Evolutionary conservation across 2,888 invertebrate species (phyloP), one percentile per base, ranked within the genome.

Genomic region (Pheosia gnoma): DNA sequence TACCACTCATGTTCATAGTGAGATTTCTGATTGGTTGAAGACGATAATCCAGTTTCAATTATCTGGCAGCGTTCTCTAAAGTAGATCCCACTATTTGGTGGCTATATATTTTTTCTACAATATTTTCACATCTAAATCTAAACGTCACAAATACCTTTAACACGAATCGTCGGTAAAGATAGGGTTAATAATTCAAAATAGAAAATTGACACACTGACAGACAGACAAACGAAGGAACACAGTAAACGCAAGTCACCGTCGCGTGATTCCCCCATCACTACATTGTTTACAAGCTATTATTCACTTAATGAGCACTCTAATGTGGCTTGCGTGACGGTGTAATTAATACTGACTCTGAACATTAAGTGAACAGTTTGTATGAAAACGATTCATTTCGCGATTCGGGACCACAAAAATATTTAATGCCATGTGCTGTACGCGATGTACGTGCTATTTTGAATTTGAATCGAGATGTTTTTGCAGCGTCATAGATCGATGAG

Each of bases 251-350:
- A 88, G 83, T 81, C 87, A 90, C 69, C 82, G 84, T 88, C 86
- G 88, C 89, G 90, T 89, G 89, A 85, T 90, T 89, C 88, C 88
- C 79, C 82, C 82, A 82, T 82, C 79, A 80, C 79, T 81, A 80
- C 81, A 82, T 87, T 89, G 90, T 90, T 87, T 88, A 83, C 84
- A 79, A 83, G 75, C 79, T 79, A 88, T 89, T 89, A 90, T 80
- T 78, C 83, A 81, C 76, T 84, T 88, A 90, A 89, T 90, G 86
- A 89, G 83, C 70, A 79, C 81, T 79, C 81, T 88, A 87, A 89
- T 87, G 75, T 77, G 65, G 66, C 66, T 80, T 83, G 75, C 84
- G 84, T 86, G 87, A 84, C 82, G 75, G 72, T 78, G 80, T 89
- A 90, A 91, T 89, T 89, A 90, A 88, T 86, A 81, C 79, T 64